Evolutionary conservation across 2,113 vertebrate genomes (phyloP).

Genomic region (Phylloscopus trochilus): DNA sequence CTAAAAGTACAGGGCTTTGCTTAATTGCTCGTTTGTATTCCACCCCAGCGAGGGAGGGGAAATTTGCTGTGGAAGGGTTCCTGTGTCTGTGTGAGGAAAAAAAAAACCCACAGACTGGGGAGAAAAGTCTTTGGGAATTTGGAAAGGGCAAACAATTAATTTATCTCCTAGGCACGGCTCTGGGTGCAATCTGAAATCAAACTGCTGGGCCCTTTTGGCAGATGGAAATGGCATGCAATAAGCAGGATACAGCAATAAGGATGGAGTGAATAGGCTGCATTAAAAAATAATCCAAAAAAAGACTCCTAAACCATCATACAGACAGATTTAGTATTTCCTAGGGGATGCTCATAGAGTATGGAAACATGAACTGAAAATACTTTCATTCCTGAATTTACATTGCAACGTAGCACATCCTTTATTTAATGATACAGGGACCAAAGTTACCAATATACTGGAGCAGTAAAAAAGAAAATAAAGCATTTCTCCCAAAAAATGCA

Average conservation of each 20-base stretch:
- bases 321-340: background rate
- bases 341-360: background rate
- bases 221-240: background rate
- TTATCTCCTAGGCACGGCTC: background rate
- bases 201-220: background rate
- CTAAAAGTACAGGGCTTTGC: slow-evolving; percentile 46
- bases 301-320: background rate
- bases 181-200: slow-evolving; percentile 19
- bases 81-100: slow-evolving; percentile 20
- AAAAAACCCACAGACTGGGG: background rate
- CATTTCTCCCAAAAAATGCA: background rate
- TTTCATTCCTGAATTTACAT: background rate
- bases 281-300: background rate
- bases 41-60: background rate
- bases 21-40: slow-evolving; percentile 64
- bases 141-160: slow-evolving; percentile 61
- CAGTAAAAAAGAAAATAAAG: background rate
- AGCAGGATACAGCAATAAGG: background rate
- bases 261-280: background rate
- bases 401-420: background rate
- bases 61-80: slow-evolving; percentile 33
- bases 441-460: background rate
- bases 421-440: background rate
- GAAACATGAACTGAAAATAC: background rate
- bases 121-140: slow-evolving; percentile 26